These are phyloP conservation scores for Lutraria rhynchaena DNA, from an alignment of 1,140 invertebrate genomes.

Conservation along the genomic window DNA sequence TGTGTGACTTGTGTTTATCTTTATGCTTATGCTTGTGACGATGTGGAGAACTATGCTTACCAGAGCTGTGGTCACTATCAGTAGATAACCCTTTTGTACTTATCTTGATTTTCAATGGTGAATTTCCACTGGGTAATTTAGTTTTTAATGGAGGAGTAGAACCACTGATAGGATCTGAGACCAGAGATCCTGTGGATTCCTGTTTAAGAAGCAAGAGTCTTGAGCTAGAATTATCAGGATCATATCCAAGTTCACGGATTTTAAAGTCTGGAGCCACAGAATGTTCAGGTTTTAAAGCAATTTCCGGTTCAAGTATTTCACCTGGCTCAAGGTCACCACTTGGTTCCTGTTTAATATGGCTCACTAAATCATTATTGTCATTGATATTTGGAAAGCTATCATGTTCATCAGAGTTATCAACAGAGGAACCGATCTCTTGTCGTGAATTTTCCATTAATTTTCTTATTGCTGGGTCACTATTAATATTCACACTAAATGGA, in stretches of 20 bases:
- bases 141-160: conserved; percentile 2
- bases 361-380: background rate
- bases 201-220: conserved; percentile 12
- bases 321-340: conserved; percentile 35
- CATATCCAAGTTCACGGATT: conserved; percentile 31
- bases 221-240: conserved; percentile 45
- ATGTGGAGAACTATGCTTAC: conserved; percentile 55
- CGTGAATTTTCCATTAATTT: conserved; percentile 30
- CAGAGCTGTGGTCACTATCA: conserved; percentile 53
- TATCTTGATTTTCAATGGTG: conserved; percentile 54
- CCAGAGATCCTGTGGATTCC: conserved; percentile 4
- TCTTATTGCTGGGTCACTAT: conserved; percentile 45
- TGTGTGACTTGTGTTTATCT: conserved; percentile 55
- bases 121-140: conserved; percentile 40
- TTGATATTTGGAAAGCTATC: background rate
- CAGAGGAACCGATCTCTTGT: conserved; percentile 30
- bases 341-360: background rate
- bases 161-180: background rate
- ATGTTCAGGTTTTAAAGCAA: conserved; percentile 38
- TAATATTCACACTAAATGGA: conserved; percentile 57
- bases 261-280: conserved; percentile 32
- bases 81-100: conserved; percentile 50
- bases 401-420: background rate
- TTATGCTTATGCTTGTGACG: conserved; percentile 58
- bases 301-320: conserved; percentile 49